Evolutionary conservation across 2,888 invertebrate species (phyloP).

Genomic region (Hesperia comma): DNA sequence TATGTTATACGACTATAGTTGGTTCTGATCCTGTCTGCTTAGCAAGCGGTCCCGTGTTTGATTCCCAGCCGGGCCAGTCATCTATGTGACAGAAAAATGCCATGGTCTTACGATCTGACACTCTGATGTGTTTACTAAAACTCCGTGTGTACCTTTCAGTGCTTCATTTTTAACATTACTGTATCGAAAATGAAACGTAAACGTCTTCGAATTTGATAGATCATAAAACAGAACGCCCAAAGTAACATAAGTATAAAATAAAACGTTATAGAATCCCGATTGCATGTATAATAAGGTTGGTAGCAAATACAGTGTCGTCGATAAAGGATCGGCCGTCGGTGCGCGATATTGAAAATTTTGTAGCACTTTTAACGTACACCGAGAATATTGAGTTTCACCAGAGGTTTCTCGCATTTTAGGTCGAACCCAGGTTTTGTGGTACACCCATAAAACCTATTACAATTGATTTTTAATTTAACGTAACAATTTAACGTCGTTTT

Average conservation of each 20-base stretch:
- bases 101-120: too few species aligned
- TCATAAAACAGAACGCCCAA: constrained; percentile 1
- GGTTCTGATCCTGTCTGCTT: too few species aligned
- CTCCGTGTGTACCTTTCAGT: too few species aligned
- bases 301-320: constrained; percentile 11
- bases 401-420: not conserved
- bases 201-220: not conserved
- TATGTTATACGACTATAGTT: too few species aligned
- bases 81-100: too few species aligned
- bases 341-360: constrained; percentile 6
- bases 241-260: not conserved
- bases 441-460: too few species aligned
- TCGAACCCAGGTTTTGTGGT: too few species aligned
- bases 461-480: too few species aligned
- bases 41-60: too few species aligned
- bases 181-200: not conserved
- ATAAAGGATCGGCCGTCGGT: constrained; percentile 10
- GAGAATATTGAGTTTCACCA: not conserved
- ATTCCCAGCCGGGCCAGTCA: not conserved
- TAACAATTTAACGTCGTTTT: too few species aligned
- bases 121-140: too few species aligned
- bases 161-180: not conserved
- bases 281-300: constrained; percentile 17
- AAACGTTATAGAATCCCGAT: not conserved
- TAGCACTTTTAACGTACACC: constrained; percentile 2